These are phyloP conservation scores for Lepus oiostolus DNA, from an alignment of 2,797 vertebrate genomes.

Conservation along the genomic window DNA sequence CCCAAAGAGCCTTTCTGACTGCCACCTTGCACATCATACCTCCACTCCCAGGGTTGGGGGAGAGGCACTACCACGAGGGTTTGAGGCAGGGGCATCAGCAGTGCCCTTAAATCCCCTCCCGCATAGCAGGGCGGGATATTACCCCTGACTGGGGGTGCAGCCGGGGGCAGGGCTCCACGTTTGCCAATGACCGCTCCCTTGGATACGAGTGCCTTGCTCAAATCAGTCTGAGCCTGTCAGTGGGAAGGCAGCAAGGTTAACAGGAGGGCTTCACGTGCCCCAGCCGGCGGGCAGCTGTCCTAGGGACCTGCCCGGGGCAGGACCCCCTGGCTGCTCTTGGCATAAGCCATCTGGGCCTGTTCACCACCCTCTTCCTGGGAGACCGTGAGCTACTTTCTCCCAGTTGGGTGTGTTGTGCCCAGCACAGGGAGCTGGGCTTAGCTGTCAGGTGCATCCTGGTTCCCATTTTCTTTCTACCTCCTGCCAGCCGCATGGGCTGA, in stretches of 20 bases:
- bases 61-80: neutral
- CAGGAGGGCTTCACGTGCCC: neutral
- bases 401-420: too few species aligned
- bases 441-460: neutral
- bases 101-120: neutral
- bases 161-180: too few species aligned
- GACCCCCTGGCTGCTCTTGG: neutral
- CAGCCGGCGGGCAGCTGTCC: neutral
- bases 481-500: neutral
- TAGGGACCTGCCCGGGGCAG: neutral
- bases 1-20: neutral
- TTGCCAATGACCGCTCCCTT: neutral
- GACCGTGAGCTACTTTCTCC: neutral
- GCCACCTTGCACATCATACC: neutral
- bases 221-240: neutral
- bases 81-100: neutral
- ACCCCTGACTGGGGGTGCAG: neutral
- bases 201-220: neutral
- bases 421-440: too few species aligned
- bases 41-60: neutral
- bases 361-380: constrained; percentile 51
- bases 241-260: neutral
- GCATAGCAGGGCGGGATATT: neutral
- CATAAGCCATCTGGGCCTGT: neutral
- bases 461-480: neutral